phyloP scores from a whole-genome alignment of 2,113 vertebrate genomes.

The Phocoena phocoena region DNA sequence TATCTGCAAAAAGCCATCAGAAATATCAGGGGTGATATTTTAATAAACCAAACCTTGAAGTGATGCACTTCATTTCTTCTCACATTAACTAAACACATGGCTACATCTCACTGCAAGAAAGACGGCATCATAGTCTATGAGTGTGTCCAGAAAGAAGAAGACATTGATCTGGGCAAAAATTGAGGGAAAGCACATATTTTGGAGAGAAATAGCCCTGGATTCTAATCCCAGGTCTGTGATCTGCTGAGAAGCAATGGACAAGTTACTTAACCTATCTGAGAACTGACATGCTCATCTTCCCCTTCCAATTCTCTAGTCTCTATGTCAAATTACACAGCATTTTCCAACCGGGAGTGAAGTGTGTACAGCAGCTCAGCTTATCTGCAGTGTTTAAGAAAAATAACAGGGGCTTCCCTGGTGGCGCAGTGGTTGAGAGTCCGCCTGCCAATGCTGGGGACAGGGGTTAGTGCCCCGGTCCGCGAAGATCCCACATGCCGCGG shows the following conservation, averaged over 20 bases:
- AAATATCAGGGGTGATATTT: background rate
- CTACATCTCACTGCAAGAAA: background rate
- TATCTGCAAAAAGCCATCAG: background rate
- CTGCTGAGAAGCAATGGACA: background rate
- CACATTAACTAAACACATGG: background rate
- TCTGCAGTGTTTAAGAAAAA: background rate
- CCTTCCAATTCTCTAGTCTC: background rate
- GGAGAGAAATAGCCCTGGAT: background rate
- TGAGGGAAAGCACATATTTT: background rate
- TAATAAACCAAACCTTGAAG: background rate
- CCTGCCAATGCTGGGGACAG: too few species aligned
- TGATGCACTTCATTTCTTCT: background rate
- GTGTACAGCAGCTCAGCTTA: background rate
- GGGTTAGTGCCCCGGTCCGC: too few species aligned
- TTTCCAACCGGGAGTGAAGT: background rate
- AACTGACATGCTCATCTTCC: rapidly evolving
- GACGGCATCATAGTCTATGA: background rate
- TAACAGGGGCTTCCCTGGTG: too few species aligned
- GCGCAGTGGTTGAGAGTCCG: too few species aligned
- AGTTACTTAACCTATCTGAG: background rate
- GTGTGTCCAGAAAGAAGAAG: background rate
- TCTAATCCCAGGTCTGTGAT: background rate
- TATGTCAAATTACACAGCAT: background rate
- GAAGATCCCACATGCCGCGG: too few species aligned
- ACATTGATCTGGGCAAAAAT: background rate